Evolutionary conservation across 2,888 invertebrate genomes (phyloP).

Genomic region (Dicranocentrus wangi): DNA sequence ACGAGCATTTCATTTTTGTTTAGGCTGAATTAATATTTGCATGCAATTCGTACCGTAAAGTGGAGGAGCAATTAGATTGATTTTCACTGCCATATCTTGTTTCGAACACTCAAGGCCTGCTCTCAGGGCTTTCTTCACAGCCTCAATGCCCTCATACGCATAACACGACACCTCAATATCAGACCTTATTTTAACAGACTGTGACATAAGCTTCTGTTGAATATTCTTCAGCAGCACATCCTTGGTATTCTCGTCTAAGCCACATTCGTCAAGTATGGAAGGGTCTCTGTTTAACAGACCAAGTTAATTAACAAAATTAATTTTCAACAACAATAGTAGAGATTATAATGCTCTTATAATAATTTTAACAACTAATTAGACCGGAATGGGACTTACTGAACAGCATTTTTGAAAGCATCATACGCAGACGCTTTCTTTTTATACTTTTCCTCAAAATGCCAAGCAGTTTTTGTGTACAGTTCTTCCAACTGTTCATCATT

Average conservation of each 20-base stretch:
- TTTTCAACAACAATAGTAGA: too few relatives aligned
- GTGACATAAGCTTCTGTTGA: constrained; percentile 95
- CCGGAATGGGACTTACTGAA: constrained; percentile 90
- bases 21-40: neutral
- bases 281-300: constrained; percentile 94
- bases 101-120: constrained; percentile 93
- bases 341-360: too few relatives aligned
- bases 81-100: constrained; percentile 95
- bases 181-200: constrained; percentile 95
- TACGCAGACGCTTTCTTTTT: constrained; percentile 96
- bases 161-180: constrained; percentile 96
- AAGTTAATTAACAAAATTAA: constrained; percentile 6
- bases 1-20: too few relatives aligned
- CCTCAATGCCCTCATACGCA: constrained; percentile 98
- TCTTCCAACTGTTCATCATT: constrained; percentile 94
- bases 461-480: constrained; percentile 95
- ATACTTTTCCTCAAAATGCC: constrained; percentile 98
- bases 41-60: constrained; percentile 82
- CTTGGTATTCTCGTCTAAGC: constrained; percentile 92
- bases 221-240: constrained; percentile 95
- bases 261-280: constrained; percentile 94
- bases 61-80: constrained; percentile 98
- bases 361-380: too few relatives aligned
- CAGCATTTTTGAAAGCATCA: constrained; percentile 98
- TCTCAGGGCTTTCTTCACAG: constrained; percentile 93